Evolutionary conservation across 2,888 invertebrate genomes (phyloP).

Genomic region (Anthrax anthrax): DNA sequence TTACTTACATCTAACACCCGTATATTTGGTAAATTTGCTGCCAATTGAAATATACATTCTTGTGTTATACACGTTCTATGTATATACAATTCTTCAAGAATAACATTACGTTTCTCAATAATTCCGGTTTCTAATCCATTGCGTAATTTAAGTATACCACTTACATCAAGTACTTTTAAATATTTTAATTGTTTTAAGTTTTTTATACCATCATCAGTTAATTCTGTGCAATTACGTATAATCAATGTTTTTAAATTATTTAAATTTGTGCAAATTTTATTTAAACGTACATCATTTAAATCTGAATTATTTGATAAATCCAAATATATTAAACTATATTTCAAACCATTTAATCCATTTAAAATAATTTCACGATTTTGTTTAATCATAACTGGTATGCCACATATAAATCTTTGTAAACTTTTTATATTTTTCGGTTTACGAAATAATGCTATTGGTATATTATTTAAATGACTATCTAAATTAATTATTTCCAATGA

Average conservation of each 20-base stretch:
- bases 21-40: slow-evolving; percentile 43
- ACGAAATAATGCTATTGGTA: too few relatives aligned
- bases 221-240: slow-evolving; percentile 46
- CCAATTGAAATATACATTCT: slow-evolving; percentile 43
- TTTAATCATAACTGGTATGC: too few relatives aligned
- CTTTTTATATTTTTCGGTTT: too few relatives aligned
- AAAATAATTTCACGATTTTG: too few relatives aligned
- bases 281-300: slow-evolving; percentile 47
- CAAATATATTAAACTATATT: slow-evolving; percentile 37
- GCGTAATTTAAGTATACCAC: slow-evolving; percentile 48
- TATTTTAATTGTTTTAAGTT: slow-evolving; percentile 40
- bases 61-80: slow-evolving; percentile 47
- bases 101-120: slow-evolving; percentile 37
- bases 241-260: slow-evolving; percentile 43
- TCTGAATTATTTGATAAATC: slow-evolving; percentile 50
- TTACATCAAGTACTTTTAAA: slow-evolving; percentile 46
- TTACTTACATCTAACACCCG: slow-evolving; percentile 47
- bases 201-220: slow-evolving; percentile 46
- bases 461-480: too few relatives aligned
- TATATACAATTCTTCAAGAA: slow-evolving; percentile 40
- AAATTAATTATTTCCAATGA: too few relatives aligned
- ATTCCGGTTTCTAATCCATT: slow-evolving; percentile 46
- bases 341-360: too few relatives aligned
- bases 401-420: too few relatives aligned
- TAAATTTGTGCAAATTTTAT: slow-evolving; percentile 43